phyloP scores from a whole-genome alignment of 2,888 invertebrate genomes.

The Heliconius aoede region DNA sequence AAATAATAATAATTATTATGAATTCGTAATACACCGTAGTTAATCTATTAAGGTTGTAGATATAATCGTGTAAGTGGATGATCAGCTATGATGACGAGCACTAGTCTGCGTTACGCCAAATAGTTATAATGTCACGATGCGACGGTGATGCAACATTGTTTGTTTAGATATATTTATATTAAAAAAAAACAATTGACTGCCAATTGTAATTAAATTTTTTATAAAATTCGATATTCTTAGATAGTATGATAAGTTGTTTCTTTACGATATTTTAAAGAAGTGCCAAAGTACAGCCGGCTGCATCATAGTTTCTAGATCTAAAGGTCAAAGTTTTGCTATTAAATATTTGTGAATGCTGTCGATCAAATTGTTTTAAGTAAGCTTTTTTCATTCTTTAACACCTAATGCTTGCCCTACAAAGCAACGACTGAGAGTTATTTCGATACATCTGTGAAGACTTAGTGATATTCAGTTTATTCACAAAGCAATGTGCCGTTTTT shows the following conservation, averaged over 20 bases:
- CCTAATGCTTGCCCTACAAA: constrained; percentile 73
- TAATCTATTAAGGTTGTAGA: constrained; percentile 73
- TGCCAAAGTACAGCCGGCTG: constrained; percentile 72
- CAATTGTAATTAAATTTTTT: constrained; percentile 80
- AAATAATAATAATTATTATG: constrained; percentile 67
- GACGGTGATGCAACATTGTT: constrained; percentile 72
- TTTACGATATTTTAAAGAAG: constrained; percentile 73
- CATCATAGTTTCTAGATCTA: constrained; percentile 56
- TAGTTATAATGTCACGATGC: constrained; percentile 67
- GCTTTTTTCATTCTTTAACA: constrained; percentile 58
- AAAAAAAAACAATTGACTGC: constrained; percentile 77
- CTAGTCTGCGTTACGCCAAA: constrained; percentile 70
- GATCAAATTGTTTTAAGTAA: constrained; percentile 53
- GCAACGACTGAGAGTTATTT: constrained; percentile 72
- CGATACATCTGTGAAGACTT: constrained; percentile 38
- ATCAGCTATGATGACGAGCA: constrained; percentile 60
- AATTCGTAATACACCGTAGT: constrained; percentile 75
- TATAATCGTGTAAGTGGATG: constrained; percentile 69
- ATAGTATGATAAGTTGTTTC: constrained; percentile 78
- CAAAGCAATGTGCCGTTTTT: constrained; percentile 55
- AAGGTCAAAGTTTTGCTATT: constrained; percentile 57
- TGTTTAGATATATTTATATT: constrained; percentile 70
- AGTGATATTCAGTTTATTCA: constrained; percentile 38
- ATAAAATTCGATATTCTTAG: constrained; percentile 78
- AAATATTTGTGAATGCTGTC: constrained; percentile 57